Base-by-base conservation (phyloP, 1,140 invertebrate genomes). In the Trialeurodes vaporariorum region DNA sequence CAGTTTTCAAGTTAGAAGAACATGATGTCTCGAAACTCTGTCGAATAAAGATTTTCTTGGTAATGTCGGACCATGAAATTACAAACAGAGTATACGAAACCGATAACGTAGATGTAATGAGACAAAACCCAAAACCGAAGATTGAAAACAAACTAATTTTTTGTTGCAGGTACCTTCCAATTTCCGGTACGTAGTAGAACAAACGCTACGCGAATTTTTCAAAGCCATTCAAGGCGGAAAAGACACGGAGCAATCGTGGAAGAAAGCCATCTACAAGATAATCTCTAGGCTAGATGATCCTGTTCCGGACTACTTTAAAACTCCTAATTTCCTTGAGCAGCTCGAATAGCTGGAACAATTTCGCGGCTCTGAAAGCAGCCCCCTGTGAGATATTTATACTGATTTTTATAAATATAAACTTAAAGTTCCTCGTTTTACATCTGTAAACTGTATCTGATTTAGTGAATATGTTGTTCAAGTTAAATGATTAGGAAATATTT, bases 251-350 rank as follows among this genome's bases (percentile, higher is more conserved):
- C 96, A 98, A 77, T 98, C 95, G 70, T 99, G 98, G 98, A 99
- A 99, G 84, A 99, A 99, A 80, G 90, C 94, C 72, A 99, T 99
- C 80, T 99, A 99, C 86, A 99, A 99, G 83, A 90, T 99, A 73
- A 99, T 99, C 77, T 96, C 96, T 71, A 87, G 97, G 77, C 84
- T 99, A 81, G 98, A 99, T 81, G 96, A 99, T 79, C 88, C 90
- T 59, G 93, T 99, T 71, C 98, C 98, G 68, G 97, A 99, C 78
- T 98, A 97, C 83, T 99, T 99, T 87, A 98, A 99, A 81, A 94
- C 93, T 72, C 93, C 95, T 60, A 96, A 98, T 83, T 99, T 99
- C 84, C 87, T 99, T 79, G 95, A 98, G 80, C 94, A 98, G 81
- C 86, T 99, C 71, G 96, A 96, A 86, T 96, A 88, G 89, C 64